phyloP scores from a whole-genome alignment of 2,113 vertebrate genomes.

The Etheostoma spectabile region DNA sequence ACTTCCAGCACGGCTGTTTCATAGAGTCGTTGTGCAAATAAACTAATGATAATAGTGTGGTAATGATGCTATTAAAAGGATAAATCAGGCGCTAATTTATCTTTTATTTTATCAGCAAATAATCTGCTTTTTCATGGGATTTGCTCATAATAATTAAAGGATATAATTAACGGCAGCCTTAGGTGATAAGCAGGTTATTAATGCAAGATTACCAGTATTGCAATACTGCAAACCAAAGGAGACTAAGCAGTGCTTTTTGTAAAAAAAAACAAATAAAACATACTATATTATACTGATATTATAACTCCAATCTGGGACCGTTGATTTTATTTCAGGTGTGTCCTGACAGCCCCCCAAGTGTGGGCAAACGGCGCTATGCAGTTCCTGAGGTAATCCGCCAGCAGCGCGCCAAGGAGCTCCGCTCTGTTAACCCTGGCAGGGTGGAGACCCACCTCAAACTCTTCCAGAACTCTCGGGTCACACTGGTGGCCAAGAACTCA shows the following conservation, averaged over 20 bases:
- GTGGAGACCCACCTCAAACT: conserved; percentile 78
- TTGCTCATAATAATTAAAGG: conserved; percentile 37
- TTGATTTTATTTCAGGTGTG: conserved; percentile 81
- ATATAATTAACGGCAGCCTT: conserved; percentile 44
- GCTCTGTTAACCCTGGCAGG: conserved; percentile 75
- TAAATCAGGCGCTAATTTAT: conserved; percentile 30
- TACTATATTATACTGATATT: neutral
- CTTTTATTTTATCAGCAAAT: conserved; percentile 28
- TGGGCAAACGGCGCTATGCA: conserved; percentile 89
- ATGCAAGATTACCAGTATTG: conserved; percentile 44
- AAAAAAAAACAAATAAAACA: conserved; percentile 4
- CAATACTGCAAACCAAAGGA: conserved; percentile 35
- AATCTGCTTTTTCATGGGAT: conserved; percentile 15
- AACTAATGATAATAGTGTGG: conserved; percentile 6
- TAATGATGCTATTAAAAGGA: conserved; percentile 40
- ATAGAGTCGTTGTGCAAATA: neutral
- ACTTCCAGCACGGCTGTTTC: conserved; percentile 1
- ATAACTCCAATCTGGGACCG: neutral
- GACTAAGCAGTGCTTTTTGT: conserved; percentile 1
- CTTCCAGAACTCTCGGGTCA: conserved; percentile 85
- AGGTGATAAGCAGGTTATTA: conserved; percentile 59
- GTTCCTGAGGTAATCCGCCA: conserved; percentile 91
- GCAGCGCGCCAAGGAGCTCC: conserved; percentile 78
- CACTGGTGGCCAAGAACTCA: conserved; percentile 75
- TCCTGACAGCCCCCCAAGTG: conserved; percentile 88